Evolutionary conservation across 2,888 invertebrate species (phyloP).

Genomic region (Argyresthia goedartella): DNA sequence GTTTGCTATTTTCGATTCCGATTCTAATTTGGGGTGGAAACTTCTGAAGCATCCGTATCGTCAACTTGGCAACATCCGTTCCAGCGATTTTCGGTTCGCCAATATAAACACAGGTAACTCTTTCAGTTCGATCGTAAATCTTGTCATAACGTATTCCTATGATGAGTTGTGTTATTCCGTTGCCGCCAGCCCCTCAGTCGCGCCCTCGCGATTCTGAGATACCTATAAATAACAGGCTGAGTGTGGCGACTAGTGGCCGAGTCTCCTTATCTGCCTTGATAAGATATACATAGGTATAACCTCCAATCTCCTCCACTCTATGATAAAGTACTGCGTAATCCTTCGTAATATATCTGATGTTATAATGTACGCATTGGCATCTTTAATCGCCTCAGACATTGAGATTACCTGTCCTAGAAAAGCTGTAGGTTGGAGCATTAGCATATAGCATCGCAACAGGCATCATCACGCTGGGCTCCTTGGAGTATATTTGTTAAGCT

Average conservation of each 20-base stretch:
- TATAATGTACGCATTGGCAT: slow-evolving; percentile 13
- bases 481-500: too few relatives aligned
- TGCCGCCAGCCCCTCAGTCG: background rate
- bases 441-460: too few relatives aligned
- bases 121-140: too few relatives aligned
- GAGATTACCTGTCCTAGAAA: slow-evolving; percentile 8
- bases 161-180: background rate
- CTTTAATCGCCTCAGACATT: slow-evolving; percentile 11
- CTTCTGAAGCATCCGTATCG: too few relatives aligned
- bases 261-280: slow-evolving; percentile 1
- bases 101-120: too few relatives aligned
- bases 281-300: background rate
- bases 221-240: background rate
- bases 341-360: slow-evolving; percentile 18
- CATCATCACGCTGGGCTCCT: too few relatives aligned
- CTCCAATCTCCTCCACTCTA: slow-evolving; percentile 13
- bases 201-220: background rate
- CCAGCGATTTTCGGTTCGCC: too few relatives aligned
- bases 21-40: too few relatives aligned
- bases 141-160: too few relatives aligned
- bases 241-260: too few relatives aligned
- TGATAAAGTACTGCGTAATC: slow-evolving; percentile 14
- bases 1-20: too few relatives aligned
- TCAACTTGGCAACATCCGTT: too few relatives aligned
- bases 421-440: slow-evolving; percentile 5